Evolutionary conservation across 2,888 invertebrate genomes (phyloP).

Genomic region (Rapana venosa): DNA sequence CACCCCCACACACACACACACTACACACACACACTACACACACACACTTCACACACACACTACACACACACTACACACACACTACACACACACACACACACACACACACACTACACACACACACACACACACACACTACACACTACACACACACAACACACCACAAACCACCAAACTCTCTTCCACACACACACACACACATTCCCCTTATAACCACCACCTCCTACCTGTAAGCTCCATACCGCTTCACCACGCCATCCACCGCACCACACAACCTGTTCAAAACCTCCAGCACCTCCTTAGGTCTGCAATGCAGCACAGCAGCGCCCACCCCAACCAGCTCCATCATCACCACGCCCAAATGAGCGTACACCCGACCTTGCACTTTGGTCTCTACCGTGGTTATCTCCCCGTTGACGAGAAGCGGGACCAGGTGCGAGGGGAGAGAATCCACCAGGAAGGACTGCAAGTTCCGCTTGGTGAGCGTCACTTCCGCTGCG

Average conservation of each 20-base stretch:
- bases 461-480: conserved; percentile 61
- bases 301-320: conserved; percentile 21
- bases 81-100: not conserved
- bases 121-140: too few species aligned
- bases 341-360: conserved; percentile 49
- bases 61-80: too few species aligned
- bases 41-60: too few species aligned
- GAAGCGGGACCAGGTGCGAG: conserved; percentile 57
- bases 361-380: conserved; percentile 55
- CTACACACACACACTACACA: conserved; percentile 4
- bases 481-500: conserved; percentile 59
- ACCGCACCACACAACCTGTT: conserved; percentile 41
- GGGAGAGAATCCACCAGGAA: conserved; percentile 68
- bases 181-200: too few species aligned
- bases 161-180: too few species aligned
- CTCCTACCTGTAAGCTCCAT: conserved; percentile 30
- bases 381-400: conserved; percentile 46
- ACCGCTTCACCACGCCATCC: conserved; percentile 35
- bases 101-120: too few species aligned
- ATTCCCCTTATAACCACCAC: not conserved
- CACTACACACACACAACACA: too few species aligned
- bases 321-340: conserved; percentile 35
- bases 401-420: conserved; percentile 51
- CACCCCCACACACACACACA: not conserved
- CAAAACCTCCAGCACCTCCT: conserved; percentile 41